These are phyloP conservation scores for Hystrix cristata DNA, from an alignment of 2,113 vertebrate genomes.

Conservation along the genomic window DNA sequence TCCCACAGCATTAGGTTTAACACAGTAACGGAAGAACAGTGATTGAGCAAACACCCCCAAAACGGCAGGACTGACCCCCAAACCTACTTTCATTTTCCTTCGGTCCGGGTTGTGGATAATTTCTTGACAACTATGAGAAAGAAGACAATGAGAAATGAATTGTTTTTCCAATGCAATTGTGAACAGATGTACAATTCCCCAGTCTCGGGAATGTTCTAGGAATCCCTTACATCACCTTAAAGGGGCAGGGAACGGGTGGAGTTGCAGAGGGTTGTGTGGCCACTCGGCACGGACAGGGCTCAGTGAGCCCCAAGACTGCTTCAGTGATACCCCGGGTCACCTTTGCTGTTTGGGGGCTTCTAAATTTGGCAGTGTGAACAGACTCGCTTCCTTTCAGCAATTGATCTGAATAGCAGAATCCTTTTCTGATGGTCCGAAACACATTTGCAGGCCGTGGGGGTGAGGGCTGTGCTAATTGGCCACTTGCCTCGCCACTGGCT, in stretches of 20 bases:
- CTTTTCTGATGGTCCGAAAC: not conserved
- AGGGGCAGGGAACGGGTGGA: not conserved
- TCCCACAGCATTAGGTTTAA: conserved; percentile 63
- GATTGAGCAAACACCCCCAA: conserved; percentile 66
- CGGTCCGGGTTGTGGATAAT: conserved; percentile 76
- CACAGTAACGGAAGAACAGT: conserved; percentile 63
- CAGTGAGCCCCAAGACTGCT: not conserved
- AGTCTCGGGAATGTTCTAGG: conserved; percentile 30
- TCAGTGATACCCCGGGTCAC: not conserved
- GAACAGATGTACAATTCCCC: conserved; percentile 54
- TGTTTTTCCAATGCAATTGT: conserved; percentile 54
- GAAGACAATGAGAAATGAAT: conserved; percentile 82
- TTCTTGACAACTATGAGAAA: conserved; percentile 82
- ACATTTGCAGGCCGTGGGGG: conserved; percentile 22
- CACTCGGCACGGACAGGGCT: not conserved
- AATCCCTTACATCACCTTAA: conserved; percentile 28
- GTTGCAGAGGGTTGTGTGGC: not conserved
- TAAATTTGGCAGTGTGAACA: conserved; percentile 29
- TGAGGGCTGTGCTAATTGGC: conserved; percentile 70
- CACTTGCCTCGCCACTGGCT: conserved; percentile 74
- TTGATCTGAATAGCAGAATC: conserved; percentile 51
- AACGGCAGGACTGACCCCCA: conserved; percentile 64
- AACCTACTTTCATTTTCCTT: conserved; percentile 86
- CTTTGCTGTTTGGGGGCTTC: not conserved
- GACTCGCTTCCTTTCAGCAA: conserved; percentile 60